A percentile compares a stretch with the other conserved stretches of the same genome.
These are phyloP conservation scores for Hylyphantes graminicola DNA, from an alignment of 1,140 invertebrate genomes.

Conservation along the genomic window DNA sequence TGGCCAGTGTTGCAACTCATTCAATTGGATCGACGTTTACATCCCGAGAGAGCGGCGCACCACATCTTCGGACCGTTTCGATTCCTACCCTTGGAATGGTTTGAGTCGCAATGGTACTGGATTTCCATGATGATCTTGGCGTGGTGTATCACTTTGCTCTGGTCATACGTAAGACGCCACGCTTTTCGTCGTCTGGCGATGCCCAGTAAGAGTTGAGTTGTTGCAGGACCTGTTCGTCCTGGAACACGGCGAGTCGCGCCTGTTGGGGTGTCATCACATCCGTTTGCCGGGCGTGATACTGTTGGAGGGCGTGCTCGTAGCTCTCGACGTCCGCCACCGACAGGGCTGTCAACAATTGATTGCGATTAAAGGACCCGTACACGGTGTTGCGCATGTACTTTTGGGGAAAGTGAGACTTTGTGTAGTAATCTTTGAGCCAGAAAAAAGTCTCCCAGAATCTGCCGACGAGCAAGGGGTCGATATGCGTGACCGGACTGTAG, in stretches of 20 bases:
- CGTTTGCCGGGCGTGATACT: too few species aligned
- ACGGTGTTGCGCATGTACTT: constrained; percentile 8
- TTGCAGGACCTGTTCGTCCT: too few species aligned
- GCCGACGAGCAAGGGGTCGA: background rate
- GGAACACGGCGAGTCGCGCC: too few species aligned
- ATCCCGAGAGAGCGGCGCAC: background rate
- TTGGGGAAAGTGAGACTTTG: background rate
- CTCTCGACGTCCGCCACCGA: too few species aligned
- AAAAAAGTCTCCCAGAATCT: background rate
- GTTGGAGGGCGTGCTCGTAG: too few species aligned
- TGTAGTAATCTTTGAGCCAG: constrained; percentile 9
- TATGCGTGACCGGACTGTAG: background rate
- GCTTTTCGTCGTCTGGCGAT: too few species aligned
- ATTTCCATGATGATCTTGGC: background rate
- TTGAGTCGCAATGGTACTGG: constrained; percentile 6
- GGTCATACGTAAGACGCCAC: too few species aligned
- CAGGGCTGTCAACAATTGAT: background rate
- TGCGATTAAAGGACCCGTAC: constrained; percentile 4
- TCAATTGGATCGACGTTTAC: background rate
- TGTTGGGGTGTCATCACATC: too few species aligned
- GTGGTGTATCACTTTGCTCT: too few species aligned
- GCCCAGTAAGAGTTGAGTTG: too few species aligned
- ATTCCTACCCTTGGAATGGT: background rate
- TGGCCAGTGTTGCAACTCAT: background rate
- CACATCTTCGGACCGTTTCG: background rate